A percentile compares a stretch with the other conserved stretches of the same genome.
Evolutionary conservation across 2,888 invertebrate genomes (phyloP).

Genomic region (Microplitis manilae): DNA sequence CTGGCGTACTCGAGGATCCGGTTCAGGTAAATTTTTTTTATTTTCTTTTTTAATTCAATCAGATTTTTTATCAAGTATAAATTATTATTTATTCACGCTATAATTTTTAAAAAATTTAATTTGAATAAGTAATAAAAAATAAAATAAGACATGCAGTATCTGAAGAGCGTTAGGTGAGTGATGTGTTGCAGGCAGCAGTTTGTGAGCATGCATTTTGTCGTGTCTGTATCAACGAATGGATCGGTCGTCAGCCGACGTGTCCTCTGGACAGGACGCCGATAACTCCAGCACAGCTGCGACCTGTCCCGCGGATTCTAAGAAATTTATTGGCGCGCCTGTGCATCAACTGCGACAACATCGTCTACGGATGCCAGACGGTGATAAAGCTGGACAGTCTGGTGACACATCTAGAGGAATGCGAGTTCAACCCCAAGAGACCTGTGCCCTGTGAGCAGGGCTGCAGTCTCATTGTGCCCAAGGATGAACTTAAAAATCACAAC

Average conservation of each 20-base stretch:
- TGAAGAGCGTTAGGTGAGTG: constrained; percentile 63
- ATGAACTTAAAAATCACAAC: constrained; percentile 94
- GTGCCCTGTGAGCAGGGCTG: constrained; percentile 95
- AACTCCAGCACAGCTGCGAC: constrained; percentile 89
- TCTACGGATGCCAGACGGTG: constrained; percentile 87
- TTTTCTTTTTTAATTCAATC: neutral
- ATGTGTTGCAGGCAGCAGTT: constrained; percentile 83
- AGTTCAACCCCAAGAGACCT: constrained; percentile 94
- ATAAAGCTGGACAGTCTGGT: constrained; percentile 89
- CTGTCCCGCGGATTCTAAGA: constrained; percentile 93
- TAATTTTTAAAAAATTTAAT: no score
- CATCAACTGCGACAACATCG: constrained; percentile 92
- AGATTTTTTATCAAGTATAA: neutral
- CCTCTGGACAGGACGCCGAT: constrained; percentile 94
- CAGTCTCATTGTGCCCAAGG: constrained; percentile 94
- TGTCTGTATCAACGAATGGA: constrained; percentile 95
- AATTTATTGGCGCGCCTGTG: constrained; percentile 91
- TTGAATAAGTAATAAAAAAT: constrained; percentile 20
- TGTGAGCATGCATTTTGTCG: constrained; percentile 98
- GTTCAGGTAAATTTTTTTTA: constrained; percentile 80
- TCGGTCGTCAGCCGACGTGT: constrained; percentile 93
- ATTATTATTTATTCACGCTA: neutral
- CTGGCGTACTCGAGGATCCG: constrained; percentile 94
- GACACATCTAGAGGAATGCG: constrained; percentile 92
- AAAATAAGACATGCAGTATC: constrained; percentile 50